Percentiles rank a stretch among this genome's conserved stretches.
Conservation (phyloP, 2,797 vertebrate species). For the Loriculus beryllinus region DNA sequence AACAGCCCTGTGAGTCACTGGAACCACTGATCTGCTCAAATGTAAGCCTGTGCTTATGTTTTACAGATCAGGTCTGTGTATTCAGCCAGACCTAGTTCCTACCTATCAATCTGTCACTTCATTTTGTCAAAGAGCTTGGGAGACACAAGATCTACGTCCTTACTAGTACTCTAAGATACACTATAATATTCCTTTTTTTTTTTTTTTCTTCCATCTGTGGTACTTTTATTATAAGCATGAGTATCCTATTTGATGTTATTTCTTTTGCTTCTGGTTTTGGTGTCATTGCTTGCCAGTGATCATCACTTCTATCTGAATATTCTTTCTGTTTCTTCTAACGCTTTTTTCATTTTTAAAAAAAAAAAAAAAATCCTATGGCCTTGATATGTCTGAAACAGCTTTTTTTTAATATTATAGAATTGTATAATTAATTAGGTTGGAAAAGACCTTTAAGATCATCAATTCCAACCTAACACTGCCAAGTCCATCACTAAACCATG, state of each 20-base stretch:
- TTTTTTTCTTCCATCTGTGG: neutral
- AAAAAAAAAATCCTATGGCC: neutral
- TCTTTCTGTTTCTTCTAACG: neutral
- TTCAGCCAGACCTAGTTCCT: neutral
- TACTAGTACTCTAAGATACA: neutral
- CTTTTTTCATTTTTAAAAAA: neutral
- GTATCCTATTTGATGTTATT: neutral
- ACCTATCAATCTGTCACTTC: neutral
- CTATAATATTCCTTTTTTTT: neutral
- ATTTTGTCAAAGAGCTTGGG: neutral
- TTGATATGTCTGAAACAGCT: neutral
- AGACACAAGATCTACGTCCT: neutral
- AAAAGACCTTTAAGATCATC: neutral
- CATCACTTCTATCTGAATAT: neutral
- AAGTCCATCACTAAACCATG: neutral
- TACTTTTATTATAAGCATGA: neutral
- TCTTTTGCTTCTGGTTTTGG: neutral
- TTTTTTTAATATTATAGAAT: neutral
- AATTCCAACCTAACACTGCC: neutral
- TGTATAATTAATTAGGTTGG: neutral
- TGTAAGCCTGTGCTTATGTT: neutral
- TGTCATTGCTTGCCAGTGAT: neutral
- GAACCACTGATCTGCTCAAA: neutral
- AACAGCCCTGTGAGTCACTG: neutral
- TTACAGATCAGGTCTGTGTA: neutral